phyloP scores from a whole-genome alignment of 2,888 invertebrate genomes.

The Criorhina ranunculi region DNA sequence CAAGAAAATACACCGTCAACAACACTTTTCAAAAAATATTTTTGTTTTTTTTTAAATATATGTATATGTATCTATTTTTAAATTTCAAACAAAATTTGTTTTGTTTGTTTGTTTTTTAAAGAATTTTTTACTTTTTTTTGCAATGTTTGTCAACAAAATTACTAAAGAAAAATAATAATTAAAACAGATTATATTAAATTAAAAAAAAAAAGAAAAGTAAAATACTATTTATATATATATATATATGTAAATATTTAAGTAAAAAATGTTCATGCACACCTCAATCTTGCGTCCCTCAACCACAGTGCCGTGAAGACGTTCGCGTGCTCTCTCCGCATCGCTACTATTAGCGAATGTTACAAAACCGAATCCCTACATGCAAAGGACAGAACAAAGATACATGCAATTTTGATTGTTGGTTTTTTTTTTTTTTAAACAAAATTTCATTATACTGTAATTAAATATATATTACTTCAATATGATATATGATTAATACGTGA shows the following conservation, averaged over 20 bases:
- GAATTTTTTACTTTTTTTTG: slow-evolving; percentile 45
- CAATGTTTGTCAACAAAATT: slow-evolving; percentile 45
- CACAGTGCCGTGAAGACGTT: slow-evolving; percentile 99
- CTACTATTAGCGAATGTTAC: slow-evolving; percentile 99
- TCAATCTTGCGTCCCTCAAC: slow-evolving; percentile 99
- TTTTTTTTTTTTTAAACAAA: slow-evolving; percentile 18
- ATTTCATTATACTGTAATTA: slow-evolving; percentile 18
- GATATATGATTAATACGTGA: slow-evolving; percentile 26
- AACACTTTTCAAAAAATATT: slow-evolving; percentile 11
- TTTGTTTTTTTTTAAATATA: slow-evolving; percentile 46
- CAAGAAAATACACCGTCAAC: not conserved
- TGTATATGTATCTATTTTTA: slow-evolving; percentile 35
- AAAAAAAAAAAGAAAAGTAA: slow-evolving; percentile 15
- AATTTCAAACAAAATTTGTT: slow-evolving; percentile 72
- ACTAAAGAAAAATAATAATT: slow-evolving; percentile 48
- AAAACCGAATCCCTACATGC: slow-evolving; percentile 99
- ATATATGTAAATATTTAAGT: slow-evolving; percentile 77
- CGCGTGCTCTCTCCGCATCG: slow-evolving; percentile 99
- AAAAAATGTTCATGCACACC: slow-evolving; percentile 96
- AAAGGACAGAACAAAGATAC: slow-evolving; percentile 94
- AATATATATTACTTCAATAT: slow-evolving; percentile 19
- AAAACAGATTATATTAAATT: slow-evolving; percentile 42
- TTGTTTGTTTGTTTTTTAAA: slow-evolving; percentile 63
- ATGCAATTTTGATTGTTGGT: slow-evolving; percentile 89
- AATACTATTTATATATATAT: slow-evolving; percentile 47